phyloP scores from a whole-genome alignment of 1,140 invertebrate species.

The Plodia interpunctella region DNA sequence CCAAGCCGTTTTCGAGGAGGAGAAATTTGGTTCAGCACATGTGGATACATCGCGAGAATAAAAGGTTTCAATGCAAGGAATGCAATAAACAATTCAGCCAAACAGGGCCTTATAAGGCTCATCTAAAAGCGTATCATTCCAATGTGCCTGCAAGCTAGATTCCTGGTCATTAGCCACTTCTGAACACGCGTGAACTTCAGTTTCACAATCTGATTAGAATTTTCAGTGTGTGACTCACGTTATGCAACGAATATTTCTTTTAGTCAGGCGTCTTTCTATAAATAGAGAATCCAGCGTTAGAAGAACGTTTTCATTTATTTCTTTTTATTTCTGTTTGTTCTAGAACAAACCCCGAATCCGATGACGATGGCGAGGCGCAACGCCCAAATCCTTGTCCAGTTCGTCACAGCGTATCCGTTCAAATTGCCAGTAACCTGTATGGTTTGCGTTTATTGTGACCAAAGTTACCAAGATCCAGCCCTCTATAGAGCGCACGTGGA shows the following conservation, averaged over 20 bases:
- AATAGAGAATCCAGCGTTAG: too few species aligned
- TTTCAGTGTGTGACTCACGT: too few species aligned
- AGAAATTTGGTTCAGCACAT: conserved; percentile 44
- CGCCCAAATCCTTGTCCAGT: neutral
- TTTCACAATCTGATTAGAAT: too few species aligned
- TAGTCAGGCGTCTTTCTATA: too few species aligned
- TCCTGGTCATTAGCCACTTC: too few species aligned
- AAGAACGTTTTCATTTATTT: conserved; percentile 5
- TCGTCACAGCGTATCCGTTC: conserved; percentile 1
- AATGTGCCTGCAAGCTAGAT: conserved; percentile 14
- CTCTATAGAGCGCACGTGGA: conserved; percentile 50
- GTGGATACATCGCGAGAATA: conserved; percentile 76
- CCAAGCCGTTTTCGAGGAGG: conserved; percentile 33
- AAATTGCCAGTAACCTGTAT: neutral
- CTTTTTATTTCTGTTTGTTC: conserved; percentile 63
- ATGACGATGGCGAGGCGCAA: conserved; percentile 51
- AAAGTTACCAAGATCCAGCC: neutral
- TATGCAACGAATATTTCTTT: too few species aligned
- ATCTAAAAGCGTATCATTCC: conserved; percentile 35
- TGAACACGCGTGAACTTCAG: too few species aligned
- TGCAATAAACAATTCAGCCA: conserved; percentile 79
- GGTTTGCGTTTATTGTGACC: conserved; percentile 7
- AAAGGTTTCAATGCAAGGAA: conserved; percentile 77
- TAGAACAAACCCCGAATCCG: conserved; percentile 43
- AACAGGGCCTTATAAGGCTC: conserved; percentile 30